These are phyloP conservation scores for Maniola jurtina DNA, from an alignment of 1,140 invertebrate genomes.

Conservation along the genomic window DNA sequence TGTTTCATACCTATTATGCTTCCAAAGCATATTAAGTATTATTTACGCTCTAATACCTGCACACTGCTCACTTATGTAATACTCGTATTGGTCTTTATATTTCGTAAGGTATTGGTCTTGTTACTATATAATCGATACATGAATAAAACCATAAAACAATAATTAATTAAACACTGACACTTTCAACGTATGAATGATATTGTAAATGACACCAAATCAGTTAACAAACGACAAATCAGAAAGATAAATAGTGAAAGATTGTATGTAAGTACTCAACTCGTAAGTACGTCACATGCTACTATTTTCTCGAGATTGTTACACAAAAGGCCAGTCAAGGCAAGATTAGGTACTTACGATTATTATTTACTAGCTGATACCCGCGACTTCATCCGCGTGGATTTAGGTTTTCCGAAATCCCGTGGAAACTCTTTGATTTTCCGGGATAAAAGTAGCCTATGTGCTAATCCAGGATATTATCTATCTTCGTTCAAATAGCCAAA, in stretches of 20 bases:
- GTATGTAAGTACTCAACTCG: too few relatives aligned
- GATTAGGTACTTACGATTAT: too few relatives aligned
- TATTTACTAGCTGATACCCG: too few relatives aligned
- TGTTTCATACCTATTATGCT: slow-evolving; percentile 26
- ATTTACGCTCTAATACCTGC: slow-evolving; percentile 45
- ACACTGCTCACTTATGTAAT: slow-evolving; percentile 39
- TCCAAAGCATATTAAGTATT: neutral
- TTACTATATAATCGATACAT: slow-evolving; percentile 32
- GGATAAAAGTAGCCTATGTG: too few relatives aligned
- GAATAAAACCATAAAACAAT: neutral
- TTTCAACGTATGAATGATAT: neutral
- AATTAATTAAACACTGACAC: neutral
- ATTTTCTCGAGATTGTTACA: too few relatives aligned
- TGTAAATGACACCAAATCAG: neutral
- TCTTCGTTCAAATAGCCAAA: too few relatives aligned
- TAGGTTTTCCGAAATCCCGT: too few relatives aligned
- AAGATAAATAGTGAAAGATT: neutral
- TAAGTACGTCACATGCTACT: too few relatives aligned
- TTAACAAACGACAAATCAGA: neutral
- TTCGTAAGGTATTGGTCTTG: slow-evolving; percentile 36
- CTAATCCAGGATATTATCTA: too few relatives aligned
- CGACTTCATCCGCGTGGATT: too few relatives aligned
- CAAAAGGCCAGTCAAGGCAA: too few relatives aligned
- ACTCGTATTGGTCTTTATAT: slow-evolving; percentile 45
- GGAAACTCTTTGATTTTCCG: too few relatives aligned